A percentile compares a stretch with the other conserved stretches of the same genome.
phyloP scores from a whole-genome alignment of 2,888 invertebrate genomes.

The Acleris sparsana region DNA sequence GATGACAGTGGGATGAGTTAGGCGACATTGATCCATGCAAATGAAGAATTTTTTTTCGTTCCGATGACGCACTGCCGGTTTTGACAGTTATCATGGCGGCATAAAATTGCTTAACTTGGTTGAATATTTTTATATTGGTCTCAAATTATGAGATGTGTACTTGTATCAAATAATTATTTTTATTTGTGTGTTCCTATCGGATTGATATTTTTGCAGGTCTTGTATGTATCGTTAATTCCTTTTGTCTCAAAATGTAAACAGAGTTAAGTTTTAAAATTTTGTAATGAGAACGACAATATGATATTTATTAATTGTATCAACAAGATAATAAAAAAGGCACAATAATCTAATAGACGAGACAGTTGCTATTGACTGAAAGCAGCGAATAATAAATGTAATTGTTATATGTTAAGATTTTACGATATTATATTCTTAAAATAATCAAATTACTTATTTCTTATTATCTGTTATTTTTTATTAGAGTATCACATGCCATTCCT shows the following conservation, averaged over 20 bases:
- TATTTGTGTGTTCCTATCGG: no score
- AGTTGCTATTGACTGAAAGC: conserved; percentile 5
- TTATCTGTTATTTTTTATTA: conserved; percentile 8
- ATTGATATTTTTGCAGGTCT: no score
- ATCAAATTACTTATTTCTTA: conserved; percentile 5
- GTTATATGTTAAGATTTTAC: conserved; percentile 15
- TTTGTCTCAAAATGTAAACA: conserved; percentile 12
- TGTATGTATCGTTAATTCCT: not conserved
- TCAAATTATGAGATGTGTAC: no score
- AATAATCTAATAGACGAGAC: not conserved
- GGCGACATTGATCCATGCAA: no score
- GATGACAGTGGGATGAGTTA: no score
- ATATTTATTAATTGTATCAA: conserved; percentile 2
- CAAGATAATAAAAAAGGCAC: conserved; percentile 13
- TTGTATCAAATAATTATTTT: no score
- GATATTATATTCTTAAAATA: not conserved
- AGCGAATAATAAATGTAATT: conserved; percentile 12
- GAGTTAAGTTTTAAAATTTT: not conserved
- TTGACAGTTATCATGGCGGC: no score
- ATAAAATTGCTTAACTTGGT: no score
- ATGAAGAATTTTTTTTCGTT: no score
- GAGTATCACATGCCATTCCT: conserved; percentile 1
- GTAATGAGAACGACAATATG: conserved; percentile 10
- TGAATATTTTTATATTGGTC: no score
- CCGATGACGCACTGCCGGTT: no score